A percentile compares a stretch with the other conserved stretches of the same genome.
Evolutionary conservation across 1,140 invertebrate species (phyloP).

Genomic region (Bradysia coprophila): DNA sequence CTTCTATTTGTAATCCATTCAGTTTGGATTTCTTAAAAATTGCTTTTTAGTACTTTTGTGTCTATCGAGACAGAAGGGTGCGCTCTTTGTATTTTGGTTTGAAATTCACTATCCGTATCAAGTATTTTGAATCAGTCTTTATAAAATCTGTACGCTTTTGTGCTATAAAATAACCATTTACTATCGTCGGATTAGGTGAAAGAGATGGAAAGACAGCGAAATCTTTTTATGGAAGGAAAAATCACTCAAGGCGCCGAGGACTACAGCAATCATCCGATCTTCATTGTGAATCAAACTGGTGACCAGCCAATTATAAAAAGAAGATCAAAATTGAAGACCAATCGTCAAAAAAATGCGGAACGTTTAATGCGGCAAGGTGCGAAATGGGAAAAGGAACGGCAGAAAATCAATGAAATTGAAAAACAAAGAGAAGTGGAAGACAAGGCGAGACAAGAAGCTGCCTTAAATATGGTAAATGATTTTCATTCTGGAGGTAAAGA

Average conservation of each 20-base stretch:
- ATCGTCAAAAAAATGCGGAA: slow-evolving; percentile 19
- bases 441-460: background rate
- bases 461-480: too few species aligned
- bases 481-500: too few species aligned
- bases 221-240: slow-evolving; percentile 35
- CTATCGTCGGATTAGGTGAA: slow-evolving; percentile 30
- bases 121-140: too few species aligned
- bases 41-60: too few species aligned
- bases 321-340: slow-evolving; percentile 26
- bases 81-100: too few species aligned
- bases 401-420: slow-evolving; percentile 17
- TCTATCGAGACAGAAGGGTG: too few species aligned
- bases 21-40: too few species aligned
- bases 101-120: too few species aligned
- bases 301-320: slow-evolving; percentile 30
- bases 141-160: background rate
- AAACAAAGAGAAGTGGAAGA: slow-evolving; percentile 4
- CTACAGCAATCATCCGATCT: slow-evolving; percentile 37
- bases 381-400: slow-evolving; percentile 20
- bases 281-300: slow-evolving; percentile 35
- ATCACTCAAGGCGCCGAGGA: slow-evolving; percentile 33
- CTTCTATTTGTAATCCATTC: too few species aligned
- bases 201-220: slow-evolving; percentile 39
- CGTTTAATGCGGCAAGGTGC: slow-evolving; percentile 16
- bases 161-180: background rate